Conservation (phyloP, 2,888 invertebrate genomes). For the Dryobotodes eremita region DNA sequence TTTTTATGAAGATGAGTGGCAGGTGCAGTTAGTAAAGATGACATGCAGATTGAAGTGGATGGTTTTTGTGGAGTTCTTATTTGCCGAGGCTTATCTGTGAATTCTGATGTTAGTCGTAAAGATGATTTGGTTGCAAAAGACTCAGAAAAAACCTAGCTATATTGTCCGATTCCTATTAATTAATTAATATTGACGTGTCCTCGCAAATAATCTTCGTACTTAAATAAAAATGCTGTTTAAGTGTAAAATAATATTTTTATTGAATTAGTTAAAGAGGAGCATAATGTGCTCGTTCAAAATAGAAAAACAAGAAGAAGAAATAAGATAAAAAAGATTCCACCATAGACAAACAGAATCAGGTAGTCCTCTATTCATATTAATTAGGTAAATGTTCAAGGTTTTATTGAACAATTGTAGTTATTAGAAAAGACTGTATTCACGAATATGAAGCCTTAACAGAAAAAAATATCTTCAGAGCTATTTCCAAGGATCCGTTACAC, state of each 20-base stretch:
- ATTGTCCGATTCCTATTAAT: neutral
- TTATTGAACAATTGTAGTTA: neutral
- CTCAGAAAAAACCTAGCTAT: neutral
- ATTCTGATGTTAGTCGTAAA: neutral
- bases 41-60: slow-evolving; percentile 5
- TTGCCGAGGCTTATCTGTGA: neutral
- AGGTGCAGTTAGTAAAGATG: slow-evolving; percentile 22
- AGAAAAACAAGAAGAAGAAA: neutral
- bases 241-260: neutral
- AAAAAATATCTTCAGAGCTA: neutral
- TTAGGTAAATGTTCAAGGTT: neutral
- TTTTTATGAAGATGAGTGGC: slow-evolving; percentile 24
- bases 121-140: neutral
- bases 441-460: neutral
- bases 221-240: neutral
- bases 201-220: neutral
- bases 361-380: neutral
- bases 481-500: neutral
- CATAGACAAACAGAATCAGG: neutral
- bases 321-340: neutral
- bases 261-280: neutral
- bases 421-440: neutral
- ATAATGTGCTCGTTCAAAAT: neutral
- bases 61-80: neutral
- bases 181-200: neutral